A percentile compares a stretch with the other conserved stretches of the same genome.
These are phyloP conservation scores for Stegodyphus mimosarum DNA, from an alignment of 1,140 invertebrate genomes.

Conservation along the genomic window DNA sequence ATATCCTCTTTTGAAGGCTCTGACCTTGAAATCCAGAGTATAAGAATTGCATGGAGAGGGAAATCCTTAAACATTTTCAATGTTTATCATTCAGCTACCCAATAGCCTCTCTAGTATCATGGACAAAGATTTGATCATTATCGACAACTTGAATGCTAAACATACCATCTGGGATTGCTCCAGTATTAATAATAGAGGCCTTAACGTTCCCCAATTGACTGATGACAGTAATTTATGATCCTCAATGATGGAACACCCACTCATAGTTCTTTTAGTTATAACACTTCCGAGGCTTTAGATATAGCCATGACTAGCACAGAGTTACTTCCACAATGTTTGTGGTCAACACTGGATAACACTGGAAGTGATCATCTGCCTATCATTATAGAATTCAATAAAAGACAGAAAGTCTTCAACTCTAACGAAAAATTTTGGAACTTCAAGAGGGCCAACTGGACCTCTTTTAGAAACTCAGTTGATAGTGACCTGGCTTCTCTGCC, in stretches of 20 bases:
- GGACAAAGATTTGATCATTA: not conserved
- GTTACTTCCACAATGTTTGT: conserved; percentile 3
- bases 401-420: not conserved
- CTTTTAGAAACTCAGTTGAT: not conserved
- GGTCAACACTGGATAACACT: not conserved
- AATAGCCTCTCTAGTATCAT: not conserved
- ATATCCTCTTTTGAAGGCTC: not conserved
- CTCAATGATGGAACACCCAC: not conserved
- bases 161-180: conserved; percentile 2
- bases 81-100: conserved; percentile 3
- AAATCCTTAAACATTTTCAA: not conserved
- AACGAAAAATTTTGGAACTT: conserved; percentile 4
- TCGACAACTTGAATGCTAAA: not conserved
- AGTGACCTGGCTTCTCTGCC: not conserved
- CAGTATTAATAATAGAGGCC: not conserved
- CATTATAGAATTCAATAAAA: conserved; percentile 19
- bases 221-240: not conserved
- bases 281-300: not conserved
- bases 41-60: not conserved
- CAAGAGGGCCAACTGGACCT: conserved; percentile 8
- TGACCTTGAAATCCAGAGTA: not conserved
- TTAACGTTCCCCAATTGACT: not conserved
- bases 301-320: conserved; percentile 10
- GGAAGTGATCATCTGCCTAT: conserved; percentile 19
- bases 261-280: not conserved